Percentiles rank a stretch among this genome's conserved stretches.
These are phyloP conservation scores for Eumacrocentrus americanus DNA, from an alignment of 2,888 invertebrate genomes.

Conservation along the genomic window DNA sequence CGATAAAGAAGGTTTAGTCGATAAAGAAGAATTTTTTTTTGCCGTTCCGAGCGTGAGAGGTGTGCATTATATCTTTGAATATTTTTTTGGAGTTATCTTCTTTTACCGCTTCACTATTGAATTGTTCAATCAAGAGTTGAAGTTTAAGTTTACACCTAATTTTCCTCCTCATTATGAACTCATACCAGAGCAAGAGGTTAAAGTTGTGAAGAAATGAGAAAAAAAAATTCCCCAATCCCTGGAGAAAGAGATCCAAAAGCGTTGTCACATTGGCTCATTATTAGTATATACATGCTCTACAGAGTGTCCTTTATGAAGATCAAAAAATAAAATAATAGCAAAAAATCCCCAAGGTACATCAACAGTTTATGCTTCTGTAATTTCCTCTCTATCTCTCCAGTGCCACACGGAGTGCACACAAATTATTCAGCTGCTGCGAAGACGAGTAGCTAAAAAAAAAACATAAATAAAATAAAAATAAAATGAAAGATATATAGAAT, in stretches of 20 bases:
- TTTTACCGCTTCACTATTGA: too few relatives aligned
- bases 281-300: too few relatives aligned
- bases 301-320: too few relatives aligned
- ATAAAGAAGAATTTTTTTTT: too few relatives aligned
- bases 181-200: too few relatives aligned
- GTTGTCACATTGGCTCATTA: background rate
- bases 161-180: too few relatives aligned
- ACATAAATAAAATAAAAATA: background rate
- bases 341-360: background rate
- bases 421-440: slow-evolving; percentile 5
- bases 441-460: background rate
- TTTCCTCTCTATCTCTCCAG: slow-evolving; percentile 11
- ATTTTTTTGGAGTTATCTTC: too few relatives aligned
- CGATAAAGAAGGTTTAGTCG: background rate
- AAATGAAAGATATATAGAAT: slow-evolving; percentile 1
- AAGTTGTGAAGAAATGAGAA: background rate
- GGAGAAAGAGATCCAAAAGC: background rate
- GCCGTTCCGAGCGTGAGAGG: too few relatives aligned
- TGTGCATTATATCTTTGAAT: too few relatives aligned
- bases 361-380: slow-evolving; percentile 1
- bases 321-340: too few relatives aligned
- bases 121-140: too few relatives aligned
- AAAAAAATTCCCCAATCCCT: background rate
- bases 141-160: too few relatives aligned
- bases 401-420: background rate